phyloP scores from a whole-genome alignment of 2,888 invertebrate genomes.

The Synergus itoensis region DNA sequence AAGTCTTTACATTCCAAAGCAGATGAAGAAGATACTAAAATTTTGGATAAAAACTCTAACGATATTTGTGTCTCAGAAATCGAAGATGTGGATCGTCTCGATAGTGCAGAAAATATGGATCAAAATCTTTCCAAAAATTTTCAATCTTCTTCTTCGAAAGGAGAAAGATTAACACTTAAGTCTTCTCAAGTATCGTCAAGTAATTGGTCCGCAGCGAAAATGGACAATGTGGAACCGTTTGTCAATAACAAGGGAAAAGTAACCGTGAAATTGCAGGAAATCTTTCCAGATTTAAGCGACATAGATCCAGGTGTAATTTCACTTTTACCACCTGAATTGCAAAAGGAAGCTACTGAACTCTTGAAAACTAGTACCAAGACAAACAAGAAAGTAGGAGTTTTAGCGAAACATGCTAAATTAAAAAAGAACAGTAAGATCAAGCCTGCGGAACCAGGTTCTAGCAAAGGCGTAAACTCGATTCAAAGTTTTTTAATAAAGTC shows the following conservation, averaged over 20 bases:
- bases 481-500: slow-evolving; percentile 79
- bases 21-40: not conserved
- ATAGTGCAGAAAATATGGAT: not conserved
- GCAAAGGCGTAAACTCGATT: slow-evolving; percentile 56
- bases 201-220: slow-evolving; percentile 29
- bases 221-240: slow-evolving; percentile 16
- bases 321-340: slow-evolving; percentile 75
- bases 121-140: not conserved
- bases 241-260: slow-evolving; percentile 29
- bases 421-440: slow-evolving; percentile 55
- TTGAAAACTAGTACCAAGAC: slow-evolving; percentile 53
- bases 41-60: not conserved
- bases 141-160: not conserved
- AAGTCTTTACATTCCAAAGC: not conserved
- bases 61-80: not conserved
- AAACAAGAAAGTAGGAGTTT: slow-evolving; percentile 52
- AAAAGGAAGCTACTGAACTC: slow-evolving; percentile 66
- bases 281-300: slow-evolving; percentile 77
- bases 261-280: slow-evolving; percentile 69
- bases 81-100: not conserved
- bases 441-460: slow-evolving; percentile 52
- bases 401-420: slow-evolving; percentile 57
- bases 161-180: not conserved
- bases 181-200: slow-evolving; percentile 4
- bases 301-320: slow-evolving; percentile 75